Evolutionary conservation across 2,888 invertebrate genomes (phyloP).

Genomic region (Eupithecia exiguata): DNA sequence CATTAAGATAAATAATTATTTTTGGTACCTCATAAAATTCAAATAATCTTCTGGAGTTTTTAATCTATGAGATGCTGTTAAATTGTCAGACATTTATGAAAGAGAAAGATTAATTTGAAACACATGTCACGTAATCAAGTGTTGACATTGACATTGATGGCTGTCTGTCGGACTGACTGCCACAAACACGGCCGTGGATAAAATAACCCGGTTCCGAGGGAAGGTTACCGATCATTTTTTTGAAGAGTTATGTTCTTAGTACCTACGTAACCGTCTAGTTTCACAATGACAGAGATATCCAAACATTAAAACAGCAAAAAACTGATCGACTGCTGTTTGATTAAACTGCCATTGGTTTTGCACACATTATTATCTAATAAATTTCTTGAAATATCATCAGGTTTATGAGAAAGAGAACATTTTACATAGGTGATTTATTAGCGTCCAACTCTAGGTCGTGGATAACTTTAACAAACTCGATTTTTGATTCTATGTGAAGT

Average conservation of each 20-base stretch:
- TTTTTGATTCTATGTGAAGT: not conserved
- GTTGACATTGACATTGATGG: constrained; percentile 28
- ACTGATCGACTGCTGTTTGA: constrained; percentile 4
- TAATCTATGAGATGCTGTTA: not conserved
- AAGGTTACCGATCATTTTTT: constrained; percentile 13
- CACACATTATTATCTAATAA: not conserved
- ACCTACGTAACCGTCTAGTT: not conserved
- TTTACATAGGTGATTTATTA: not conserved
- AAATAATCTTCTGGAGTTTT: not conserved
- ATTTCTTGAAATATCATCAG: not conserved
- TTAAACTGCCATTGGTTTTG: not conserved
- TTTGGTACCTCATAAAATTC: not conserved
- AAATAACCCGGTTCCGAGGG: constrained; percentile 19
- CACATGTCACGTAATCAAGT: constrained; percentile 13
- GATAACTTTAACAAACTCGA: not conserved
- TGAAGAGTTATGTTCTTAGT: not conserved
- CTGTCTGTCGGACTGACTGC: constrained; percentile 18
- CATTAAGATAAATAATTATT: not conserved
- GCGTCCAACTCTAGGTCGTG: not conserved
- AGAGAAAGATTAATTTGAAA: constrained; percentile 14
- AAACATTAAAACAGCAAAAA: not conserved
- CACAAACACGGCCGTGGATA: constrained; percentile 14
- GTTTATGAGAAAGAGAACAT: not conserved
- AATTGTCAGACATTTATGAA: constrained; percentile 4
- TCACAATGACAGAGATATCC: constrained; percentile 2